Percentiles rank a stretch among this genome's conserved stretches.
Conservation (phyloP, 2,113 vertebrate species). For the Psammodynastes pulverulentus region DNA sequence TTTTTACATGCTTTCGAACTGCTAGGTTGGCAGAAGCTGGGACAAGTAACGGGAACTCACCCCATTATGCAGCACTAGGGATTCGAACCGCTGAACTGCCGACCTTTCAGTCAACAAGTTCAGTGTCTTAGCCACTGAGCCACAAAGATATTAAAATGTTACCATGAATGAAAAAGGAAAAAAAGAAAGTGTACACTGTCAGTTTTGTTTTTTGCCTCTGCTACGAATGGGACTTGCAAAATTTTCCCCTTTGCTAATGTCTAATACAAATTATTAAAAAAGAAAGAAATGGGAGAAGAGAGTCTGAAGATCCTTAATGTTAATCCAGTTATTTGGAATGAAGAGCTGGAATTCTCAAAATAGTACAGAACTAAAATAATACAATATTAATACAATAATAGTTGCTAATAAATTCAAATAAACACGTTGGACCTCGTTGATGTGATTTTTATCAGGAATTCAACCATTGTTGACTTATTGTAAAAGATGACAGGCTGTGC, state of each 20-base stretch:
- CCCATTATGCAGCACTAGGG: no score
- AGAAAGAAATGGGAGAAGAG: slow-evolving; percentile 36
- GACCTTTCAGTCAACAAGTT: no score
- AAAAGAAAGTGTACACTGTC: slow-evolving; percentile 32
- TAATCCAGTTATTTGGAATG: slow-evolving; percentile 7
- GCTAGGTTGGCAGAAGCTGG: no score
- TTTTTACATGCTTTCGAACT: no score
- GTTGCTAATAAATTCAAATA: background rate
- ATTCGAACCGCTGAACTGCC: no score
- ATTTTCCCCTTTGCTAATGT: background rate
- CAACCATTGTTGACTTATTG: background rate
- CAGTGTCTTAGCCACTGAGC: no score
- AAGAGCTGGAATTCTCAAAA: slow-evolving; percentile 2
- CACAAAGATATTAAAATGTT: slow-evolving; percentile 40
- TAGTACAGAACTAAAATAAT: slow-evolving; percentile 4
- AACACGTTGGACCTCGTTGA: background rate
- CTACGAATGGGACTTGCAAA: slow-evolving; percentile 34
- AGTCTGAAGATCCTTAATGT: slow-evolving; percentile 22
- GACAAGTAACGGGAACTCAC: no score
- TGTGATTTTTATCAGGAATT: background rate
- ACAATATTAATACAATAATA: background rate
- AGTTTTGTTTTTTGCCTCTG: slow-evolving; percentile 22
- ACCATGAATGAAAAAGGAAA: slow-evolving; percentile 42
- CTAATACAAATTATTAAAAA: slow-evolving; percentile 13
- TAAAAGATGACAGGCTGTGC: background rate